phyloP scores from a whole-genome alignment of 2,797 vertebrate species.

The Harpagifer antarcticus region DNA sequence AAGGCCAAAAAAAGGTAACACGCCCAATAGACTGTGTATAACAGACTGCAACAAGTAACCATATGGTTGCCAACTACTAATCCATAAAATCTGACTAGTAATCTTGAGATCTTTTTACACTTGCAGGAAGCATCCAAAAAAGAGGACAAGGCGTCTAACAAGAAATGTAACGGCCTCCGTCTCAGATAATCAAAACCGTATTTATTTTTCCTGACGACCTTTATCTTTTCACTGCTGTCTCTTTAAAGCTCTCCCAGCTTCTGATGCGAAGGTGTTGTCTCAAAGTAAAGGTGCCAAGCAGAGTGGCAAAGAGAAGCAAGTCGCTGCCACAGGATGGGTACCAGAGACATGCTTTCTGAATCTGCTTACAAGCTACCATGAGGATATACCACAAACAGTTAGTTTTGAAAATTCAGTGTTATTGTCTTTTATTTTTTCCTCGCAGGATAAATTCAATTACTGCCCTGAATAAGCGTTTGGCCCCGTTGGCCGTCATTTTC shows the following conservation, averaged over 20 bases:
- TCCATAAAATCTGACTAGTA: background rate
- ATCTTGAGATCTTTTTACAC: conserved; percentile 10
- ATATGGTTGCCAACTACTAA: background rate
- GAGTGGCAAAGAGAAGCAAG: conserved; percentile 68
- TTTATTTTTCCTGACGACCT: conserved; percentile 6
- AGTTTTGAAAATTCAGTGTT: background rate
- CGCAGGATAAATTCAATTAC: conserved; percentile 48
- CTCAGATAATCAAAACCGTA: conserved; percentile 10
- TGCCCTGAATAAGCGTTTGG: conserved; percentile 62
- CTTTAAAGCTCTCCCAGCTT: conserved; percentile 45
- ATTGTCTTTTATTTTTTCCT: background rate
- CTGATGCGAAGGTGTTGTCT: conserved; percentile 63
- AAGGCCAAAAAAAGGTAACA: conserved; percentile 84
- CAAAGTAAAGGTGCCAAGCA: conserved; percentile 62
- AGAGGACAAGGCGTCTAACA: conserved; percentile 70
- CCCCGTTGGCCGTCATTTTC: conserved; percentile 5
- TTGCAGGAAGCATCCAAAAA: conserved; percentile 75
- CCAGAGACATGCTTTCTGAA: background rate
- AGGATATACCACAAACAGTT: background rate
- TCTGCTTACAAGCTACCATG: background rate
- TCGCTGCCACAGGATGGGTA: conserved; percentile 70
- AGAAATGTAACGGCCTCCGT: conserved; percentile 65
- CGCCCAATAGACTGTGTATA: background rate
- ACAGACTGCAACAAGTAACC: background rate
- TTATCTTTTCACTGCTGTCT: conserved; percentile 23